phyloP scores from a whole-genome alignment of 2,113 vertebrate genomes.

The Zosterops hypoxanthus region DNA sequence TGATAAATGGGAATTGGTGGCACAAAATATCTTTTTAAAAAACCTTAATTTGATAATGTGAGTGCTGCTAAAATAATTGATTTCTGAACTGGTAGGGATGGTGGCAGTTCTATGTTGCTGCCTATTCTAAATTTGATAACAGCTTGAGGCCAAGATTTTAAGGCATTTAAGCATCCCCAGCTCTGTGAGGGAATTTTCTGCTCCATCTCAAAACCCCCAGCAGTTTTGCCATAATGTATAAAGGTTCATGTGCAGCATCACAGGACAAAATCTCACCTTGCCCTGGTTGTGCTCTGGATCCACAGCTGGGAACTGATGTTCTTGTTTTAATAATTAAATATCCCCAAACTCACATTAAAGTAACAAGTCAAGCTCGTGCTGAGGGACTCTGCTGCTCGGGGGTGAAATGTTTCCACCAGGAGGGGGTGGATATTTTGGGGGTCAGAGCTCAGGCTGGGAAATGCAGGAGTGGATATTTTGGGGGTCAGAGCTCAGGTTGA shows the following conservation, averaged over 20 bases:
- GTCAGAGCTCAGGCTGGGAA: not conserved
- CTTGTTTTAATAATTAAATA: not conserved
- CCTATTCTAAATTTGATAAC: not conserved
- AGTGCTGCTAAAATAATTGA: not conserved
- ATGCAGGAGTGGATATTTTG: no score
- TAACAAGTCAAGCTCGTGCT: not conserved
- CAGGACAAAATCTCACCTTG: not conserved
- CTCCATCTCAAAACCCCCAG: not conserved
- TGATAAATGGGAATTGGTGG: not conserved
- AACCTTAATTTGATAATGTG: not conserved
- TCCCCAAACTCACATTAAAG: not conserved
- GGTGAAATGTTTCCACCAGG: not conserved
- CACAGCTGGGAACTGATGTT: not conserved
- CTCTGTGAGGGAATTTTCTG: not conserved
- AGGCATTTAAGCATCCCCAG: not conserved
- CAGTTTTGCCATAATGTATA: not conserved
- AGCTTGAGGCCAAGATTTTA: not conserved
- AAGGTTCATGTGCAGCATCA: not conserved
- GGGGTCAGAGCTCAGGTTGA: no score
- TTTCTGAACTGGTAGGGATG: not conserved
- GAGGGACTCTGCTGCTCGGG: not conserved
- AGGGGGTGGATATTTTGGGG: not conserved
- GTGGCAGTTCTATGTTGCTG: not conserved
- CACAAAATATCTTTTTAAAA: not conserved
- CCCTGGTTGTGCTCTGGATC: not conserved